A percentile compares a stretch with the other conserved stretches of the same genome.
Evolutionary conservation across 1,140 invertebrate genomes (phyloP).

Genomic region (Rhynchophorus ferrugineus): DNA sequence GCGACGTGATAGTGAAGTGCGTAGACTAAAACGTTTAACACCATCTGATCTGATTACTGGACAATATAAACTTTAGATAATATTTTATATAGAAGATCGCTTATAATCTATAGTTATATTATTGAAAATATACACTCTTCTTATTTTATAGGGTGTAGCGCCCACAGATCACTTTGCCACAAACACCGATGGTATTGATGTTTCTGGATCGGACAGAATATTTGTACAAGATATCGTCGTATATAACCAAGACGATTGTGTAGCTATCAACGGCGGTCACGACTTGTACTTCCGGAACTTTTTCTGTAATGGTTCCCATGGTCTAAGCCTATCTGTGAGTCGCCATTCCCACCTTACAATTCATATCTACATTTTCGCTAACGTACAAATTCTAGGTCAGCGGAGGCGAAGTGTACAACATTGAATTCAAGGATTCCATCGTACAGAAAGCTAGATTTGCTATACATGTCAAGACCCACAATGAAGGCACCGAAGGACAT

Average conservation of each 20-base stretch:
- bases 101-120: too few relatives aligned
- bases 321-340: constrained; percentile 18
- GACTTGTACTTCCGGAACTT: constrained; percentile 14
- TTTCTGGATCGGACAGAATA: background rate
- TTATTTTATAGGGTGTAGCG: background rate
- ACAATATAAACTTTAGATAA: too few relatives aligned
- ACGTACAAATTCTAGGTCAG: background rate
- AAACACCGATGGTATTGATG: constrained; percentile 21
- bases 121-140: too few relatives aligned
- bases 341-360: background rate
- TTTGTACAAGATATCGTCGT: constrained; percentile 9
- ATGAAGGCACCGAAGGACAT: constrained; percentile 2
- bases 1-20: too few relatives aligned
- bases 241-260: constrained; percentile 23
- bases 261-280: constrained; percentile 9
- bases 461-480: constrained; percentile 19
- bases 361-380: background rate
- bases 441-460: constrained; percentile 9
- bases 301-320: constrained; percentile 18
- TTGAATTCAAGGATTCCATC: constrained; percentile 13
- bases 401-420: constrained; percentile 4
- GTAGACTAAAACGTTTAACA: too few relatives aligned
- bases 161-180: constrained; percentile 4
- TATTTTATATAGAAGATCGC: too few relatives aligned
- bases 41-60: too few relatives aligned